Conservation (phyloP, 1,140 invertebrate species). For the Pseudomyrmex gracilis region DNA sequence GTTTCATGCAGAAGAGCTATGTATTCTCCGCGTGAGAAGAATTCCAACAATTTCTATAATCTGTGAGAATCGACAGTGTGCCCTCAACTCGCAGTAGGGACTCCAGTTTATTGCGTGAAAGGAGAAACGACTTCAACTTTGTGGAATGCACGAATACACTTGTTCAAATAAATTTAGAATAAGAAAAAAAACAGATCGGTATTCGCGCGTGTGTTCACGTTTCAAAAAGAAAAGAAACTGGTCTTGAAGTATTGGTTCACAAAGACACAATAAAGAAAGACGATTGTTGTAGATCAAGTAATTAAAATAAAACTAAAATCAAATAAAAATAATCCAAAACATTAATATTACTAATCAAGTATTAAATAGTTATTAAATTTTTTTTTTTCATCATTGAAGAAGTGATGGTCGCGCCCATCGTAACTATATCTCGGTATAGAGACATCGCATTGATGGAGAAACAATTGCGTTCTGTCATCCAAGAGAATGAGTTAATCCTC, state of each 20-base stretch:
- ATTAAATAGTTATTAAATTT: no score
- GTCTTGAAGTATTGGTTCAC: no score
- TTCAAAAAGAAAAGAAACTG: not conserved
- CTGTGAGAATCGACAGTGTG: not conserved
- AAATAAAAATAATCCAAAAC: no score
- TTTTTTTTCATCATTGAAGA: not conserved
- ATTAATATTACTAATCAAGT: no score
- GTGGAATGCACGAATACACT: not conserved
- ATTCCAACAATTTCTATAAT: not conserved
- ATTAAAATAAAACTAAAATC: no score
- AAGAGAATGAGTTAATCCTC: constrained; percentile 49
- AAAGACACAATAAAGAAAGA: no score
- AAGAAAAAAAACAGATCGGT: no score
- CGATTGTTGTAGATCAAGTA: no score
- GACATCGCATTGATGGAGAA: constrained; percentile 13
- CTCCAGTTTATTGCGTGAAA: not conserved
- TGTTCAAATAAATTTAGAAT: no score
- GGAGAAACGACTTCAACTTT: not conserved
- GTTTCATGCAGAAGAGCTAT: not conserved
- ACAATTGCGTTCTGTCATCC: constrained; percentile 25
- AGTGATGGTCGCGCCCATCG: not conserved
- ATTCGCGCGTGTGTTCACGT: not conserved
- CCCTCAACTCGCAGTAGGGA: not conserved
- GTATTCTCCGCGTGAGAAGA: not conserved
- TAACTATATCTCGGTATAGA: not conserved